Evolutionary conservation across 2,888 invertebrate species (phyloP), one percentile per base, ranked within the genome.

Genomic region (Lithophane socia): DNA sequence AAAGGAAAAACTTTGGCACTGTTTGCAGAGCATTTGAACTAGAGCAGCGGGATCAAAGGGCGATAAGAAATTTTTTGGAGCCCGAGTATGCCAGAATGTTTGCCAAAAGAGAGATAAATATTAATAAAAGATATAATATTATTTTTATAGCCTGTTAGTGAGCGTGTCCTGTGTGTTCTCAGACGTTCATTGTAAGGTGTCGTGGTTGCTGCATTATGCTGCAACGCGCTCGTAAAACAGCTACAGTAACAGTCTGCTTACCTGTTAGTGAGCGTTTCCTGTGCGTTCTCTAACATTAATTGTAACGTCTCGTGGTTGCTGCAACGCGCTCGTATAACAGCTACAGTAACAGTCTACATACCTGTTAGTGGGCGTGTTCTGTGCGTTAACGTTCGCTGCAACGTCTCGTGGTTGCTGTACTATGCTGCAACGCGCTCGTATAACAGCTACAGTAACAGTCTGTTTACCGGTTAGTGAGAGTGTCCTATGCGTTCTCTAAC

Each of bases 301-400:
- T 98, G 98, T 83, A 98, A 89, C 54, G 98, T 97, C 98, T 98
- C 98, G 86, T 98, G 98, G 90, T 98, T 98, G 89, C 97, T 97
- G 88, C 98, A 98, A 92, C 1, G 98, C 98, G 49, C 97, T 97
- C 0, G 98, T 52, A 52, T 2, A 16, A 10, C 29, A 54, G 12
- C 16, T 56, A 56, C 44, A 16, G 37, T 42, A 74, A 66, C 60
- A 49, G n/a, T 3, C 24, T 13, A 4, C 42, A 13, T 79, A 96
- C 97, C 97, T 93, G 82, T 96, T 95, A 49, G 95, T 94, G 3
- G 98, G 95, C 29, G 97, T 97, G 73, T 98, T 98, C 85, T 98
- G 98, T 2, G 98, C 97, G 83, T 97, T 64, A 98, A 94, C 72
- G 98, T 97, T 29, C 98, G 95, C 93, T 98, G 98, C 82, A 98